Evolutionary conservation across 2,888 invertebrate genomes (phyloP), one percentile per base, ranked within the genome.

Genomic region (Orchesellides sinensis): DNA sequence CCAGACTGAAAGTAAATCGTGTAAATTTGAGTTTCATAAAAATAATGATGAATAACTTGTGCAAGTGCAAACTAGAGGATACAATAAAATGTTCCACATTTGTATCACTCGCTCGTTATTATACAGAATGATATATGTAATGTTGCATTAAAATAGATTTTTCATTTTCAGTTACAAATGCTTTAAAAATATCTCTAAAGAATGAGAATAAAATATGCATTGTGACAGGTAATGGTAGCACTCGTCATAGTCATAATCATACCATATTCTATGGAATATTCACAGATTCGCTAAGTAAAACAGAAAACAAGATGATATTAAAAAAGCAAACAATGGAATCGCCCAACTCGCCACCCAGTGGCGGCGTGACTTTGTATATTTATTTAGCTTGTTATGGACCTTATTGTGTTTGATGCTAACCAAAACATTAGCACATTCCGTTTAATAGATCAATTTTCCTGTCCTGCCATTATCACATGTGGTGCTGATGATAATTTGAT

Each of bases 71-170:
- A 40, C 10, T 29, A n/a, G 6, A 56, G 27, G 12, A 10, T 17
- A 59, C 29, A 59, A 29, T 59, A 29, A 59, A 19, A n/a, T 32
- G 59, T 59, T 59, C 59, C 59, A 59, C 59, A 59, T 59, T 59
- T n/a, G 17, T n/a, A 49, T 49, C 17, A 21, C 21, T 2, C 19
- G 17, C 2, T n/a, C 8, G 8, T 17, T 10, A 5, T 6, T 40
- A 5, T 40, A n/a, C 2, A 19, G 19, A 17, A 19, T 54, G 54
- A 54, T 25, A 25, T 5, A 21, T 25, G 12, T 5, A n/a, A n/a
- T n/a, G 54, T 54, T 54, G 54, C 54, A 49, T 49, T 19, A 54
- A 54, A 25, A 40, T 8, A 8, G 10, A 25, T 54, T 54, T 54
- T 54, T 54, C 25, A 25, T 54, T 54, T 54, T 23, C 19, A 17